These are phyloP conservation scores for Petroica traversi DNA, from an alignment of 2,113 vertebrate genomes.

Conservation along the genomic window DNA sequence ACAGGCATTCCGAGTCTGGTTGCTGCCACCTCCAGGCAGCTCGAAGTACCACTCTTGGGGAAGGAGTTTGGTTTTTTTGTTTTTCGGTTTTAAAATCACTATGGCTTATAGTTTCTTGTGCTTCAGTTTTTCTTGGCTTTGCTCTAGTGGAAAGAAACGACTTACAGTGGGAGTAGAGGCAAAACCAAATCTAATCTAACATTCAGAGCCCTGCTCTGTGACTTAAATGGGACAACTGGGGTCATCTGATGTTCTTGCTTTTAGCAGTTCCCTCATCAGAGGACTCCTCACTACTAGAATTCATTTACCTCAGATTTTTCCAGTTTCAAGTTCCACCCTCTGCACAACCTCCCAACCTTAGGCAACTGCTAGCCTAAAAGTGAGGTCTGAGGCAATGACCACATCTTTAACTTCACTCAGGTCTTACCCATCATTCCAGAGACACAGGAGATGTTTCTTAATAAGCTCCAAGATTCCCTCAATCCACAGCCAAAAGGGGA, in stretches of 20 bases:
- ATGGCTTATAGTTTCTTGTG: not conserved
- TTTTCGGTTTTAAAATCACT: not conserved
- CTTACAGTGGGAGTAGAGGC: not conserved
- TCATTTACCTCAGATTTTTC: not conserved
- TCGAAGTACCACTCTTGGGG: not conserved
- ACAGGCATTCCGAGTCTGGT: not conserved
- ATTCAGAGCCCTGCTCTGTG: not conserved
- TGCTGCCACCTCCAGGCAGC: constrained; percentile 26
- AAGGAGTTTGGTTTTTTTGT: rapidly evolving
- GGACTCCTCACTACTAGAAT: not conserved
- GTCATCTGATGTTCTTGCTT: not conserved
- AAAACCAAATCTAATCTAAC: not conserved
- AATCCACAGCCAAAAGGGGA: constrained; percentile 94
- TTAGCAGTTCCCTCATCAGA: not conserved
- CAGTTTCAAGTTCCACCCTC: not conserved
- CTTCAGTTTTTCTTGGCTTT: not conserved
- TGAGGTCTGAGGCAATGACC: not conserved
- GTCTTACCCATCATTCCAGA: constrained; percentile 98
- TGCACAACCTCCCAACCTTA: not conserved
- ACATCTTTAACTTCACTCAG: not conserved
- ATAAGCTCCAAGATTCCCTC: constrained; percentile 96
- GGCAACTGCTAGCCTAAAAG: not conserved
- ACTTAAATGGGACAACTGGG: not conserved
- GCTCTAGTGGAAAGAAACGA: not conserved
- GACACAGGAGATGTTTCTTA: constrained; percentile 88